Conservation (phyloP, 1,140 invertebrate species). For the Dinoponera quadriceps region DNA sequence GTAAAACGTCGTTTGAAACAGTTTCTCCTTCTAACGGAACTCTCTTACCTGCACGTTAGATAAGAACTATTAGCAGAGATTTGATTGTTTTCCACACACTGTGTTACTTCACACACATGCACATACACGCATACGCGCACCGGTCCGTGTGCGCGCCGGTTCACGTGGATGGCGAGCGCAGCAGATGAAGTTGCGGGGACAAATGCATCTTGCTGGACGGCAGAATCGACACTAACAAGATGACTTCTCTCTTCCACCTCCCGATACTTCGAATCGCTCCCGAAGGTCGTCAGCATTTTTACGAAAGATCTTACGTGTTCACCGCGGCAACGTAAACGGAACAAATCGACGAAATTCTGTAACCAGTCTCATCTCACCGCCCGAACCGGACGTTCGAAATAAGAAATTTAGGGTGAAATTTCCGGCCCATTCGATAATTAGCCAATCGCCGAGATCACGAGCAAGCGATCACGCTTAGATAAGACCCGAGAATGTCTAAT, state of each 20-base stretch:
- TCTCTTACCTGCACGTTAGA: too few relatives aligned
- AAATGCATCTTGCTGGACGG: conserved; percentile 80
- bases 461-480: background rate
- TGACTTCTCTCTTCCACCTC: conserved; percentile 74
- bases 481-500: background rate
- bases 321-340: background rate
- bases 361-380: too few relatives aligned
- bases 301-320: conserved; percentile 68
- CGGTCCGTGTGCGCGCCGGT: background rate
- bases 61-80: too few relatives aligned
- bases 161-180: background rate
- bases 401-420: background rate
- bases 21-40: too few relatives aligned
- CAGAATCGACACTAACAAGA: conserved; percentile 79
- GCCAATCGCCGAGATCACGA: background rate
- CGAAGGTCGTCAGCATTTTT: conserved; percentile 82
- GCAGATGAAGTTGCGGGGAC: conserved; percentile 24
- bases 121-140: too few relatives aligned
- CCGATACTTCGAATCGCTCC: conserved; percentile 63
- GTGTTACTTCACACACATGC: too few relatives aligned
- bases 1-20: too few relatives aligned
- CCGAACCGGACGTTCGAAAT: too few relatives aligned
- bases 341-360: conserved; percentile 61
- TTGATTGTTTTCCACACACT: too few relatives aligned
- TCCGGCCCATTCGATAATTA: conserved; percentile 14